Conservation (phyloP, 2,797 vertebrate genomes). For the Gouania willdenowi region DNA sequence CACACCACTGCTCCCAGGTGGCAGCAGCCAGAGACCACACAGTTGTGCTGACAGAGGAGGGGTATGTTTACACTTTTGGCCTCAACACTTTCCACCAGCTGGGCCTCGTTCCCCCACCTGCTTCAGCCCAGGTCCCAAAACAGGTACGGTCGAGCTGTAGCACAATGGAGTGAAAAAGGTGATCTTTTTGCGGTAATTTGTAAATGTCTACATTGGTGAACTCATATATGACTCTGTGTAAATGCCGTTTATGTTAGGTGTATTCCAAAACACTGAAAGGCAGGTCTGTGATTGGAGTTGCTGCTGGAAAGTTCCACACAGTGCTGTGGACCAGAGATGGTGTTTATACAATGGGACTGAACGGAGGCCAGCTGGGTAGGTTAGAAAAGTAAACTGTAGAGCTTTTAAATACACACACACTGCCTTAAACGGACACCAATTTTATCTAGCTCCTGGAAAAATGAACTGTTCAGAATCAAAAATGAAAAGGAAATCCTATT, state of each 20-base stretch:
- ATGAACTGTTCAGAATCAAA: too few species aligned
- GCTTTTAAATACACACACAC: too few species aligned
- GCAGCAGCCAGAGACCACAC: slow-evolving; percentile 96
- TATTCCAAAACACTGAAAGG: slow-evolving; percentile 91
- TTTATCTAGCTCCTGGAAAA: too few species aligned
- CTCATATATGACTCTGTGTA: neutral
- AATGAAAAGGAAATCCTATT: too few species aligned
- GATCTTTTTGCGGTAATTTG: too few species aligned
- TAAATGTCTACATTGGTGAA: too few species aligned
- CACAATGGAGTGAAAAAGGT: neutral
- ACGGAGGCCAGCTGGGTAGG: slow-evolving; percentile 95
- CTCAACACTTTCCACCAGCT: slow-evolving; percentile 93
- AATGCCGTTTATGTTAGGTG: slow-evolving; percentile 73
- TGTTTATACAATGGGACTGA: slow-evolving; percentile 94
- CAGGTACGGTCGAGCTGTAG: slow-evolving; percentile 73
- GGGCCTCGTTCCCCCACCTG: slow-evolving; percentile 84
- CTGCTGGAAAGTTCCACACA: slow-evolving; percentile 94
- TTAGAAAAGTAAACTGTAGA: neutral
- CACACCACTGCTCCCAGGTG: slow-evolving; percentile 87
- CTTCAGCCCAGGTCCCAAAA: slow-evolving; percentile 86
- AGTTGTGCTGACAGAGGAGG: slow-evolving; percentile 91
- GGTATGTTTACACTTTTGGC: slow-evolving; percentile 91
- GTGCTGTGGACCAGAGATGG: slow-evolving; percentile 94
- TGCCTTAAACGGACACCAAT: too few species aligned
- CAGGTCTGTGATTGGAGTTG: slow-evolving; percentile 86